These are phyloP conservation scores for Macrocentrus cingulum DNA, from an alignment of 1,140 invertebrate genomes.

Conservation along the genomic window DNA sequence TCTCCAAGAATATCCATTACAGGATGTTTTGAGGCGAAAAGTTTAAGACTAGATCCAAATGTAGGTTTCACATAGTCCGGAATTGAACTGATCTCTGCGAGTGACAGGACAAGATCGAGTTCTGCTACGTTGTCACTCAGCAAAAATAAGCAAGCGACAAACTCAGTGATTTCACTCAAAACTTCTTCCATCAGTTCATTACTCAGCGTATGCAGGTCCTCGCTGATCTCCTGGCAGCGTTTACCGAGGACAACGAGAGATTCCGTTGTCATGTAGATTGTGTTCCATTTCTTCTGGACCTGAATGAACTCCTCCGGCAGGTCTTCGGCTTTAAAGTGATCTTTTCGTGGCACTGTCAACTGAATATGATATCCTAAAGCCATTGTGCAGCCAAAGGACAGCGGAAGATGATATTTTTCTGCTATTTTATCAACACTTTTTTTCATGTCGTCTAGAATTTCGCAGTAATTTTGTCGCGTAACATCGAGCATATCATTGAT, in stretches of 20 bases:
- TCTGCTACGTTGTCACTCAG: slow-evolving; percentile 78
- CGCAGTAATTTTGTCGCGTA: slow-evolving; percentile 74
- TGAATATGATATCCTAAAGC: slow-evolving; percentile 78
- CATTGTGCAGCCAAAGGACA: slow-evolving; percentile 68
- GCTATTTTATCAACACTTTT: slow-evolving; percentile 53
- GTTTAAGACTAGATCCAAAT: slow-evolving; percentile 70
- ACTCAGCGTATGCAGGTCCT: slow-evolving; percentile 79
- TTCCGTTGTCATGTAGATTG: slow-evolving; percentile 76
- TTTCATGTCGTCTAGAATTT: slow-evolving; percentile 76
- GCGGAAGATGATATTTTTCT: slow-evolving; percentile 65
- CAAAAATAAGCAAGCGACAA: slow-evolving; percentile 76
- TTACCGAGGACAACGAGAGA: slow-evolving; percentile 71
- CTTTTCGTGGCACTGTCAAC: slow-evolving; percentile 56
- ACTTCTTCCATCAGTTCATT: slow-evolving; percentile 69
- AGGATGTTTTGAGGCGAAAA: slow-evolving; percentile 76
- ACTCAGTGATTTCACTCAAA: slow-evolving; percentile 65
- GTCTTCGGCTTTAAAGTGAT: slow-evolving; percentile 59
- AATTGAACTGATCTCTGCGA: slow-evolving; percentile 69
- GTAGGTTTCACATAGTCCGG: slow-evolving; percentile 70
- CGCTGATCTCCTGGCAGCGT: slow-evolving; percentile 71
- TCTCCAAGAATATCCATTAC: slow-evolving; percentile 70
- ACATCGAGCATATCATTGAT: slow-evolving; percentile 77
- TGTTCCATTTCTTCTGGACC: slow-evolving; percentile 65
- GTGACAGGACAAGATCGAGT: slow-evolving; percentile 75
- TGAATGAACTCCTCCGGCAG: slow-evolving; percentile 70